Base-by-base conservation (phyloP, 2,797 vertebrate genomes). In the Myotis daubentonii region DNA sequence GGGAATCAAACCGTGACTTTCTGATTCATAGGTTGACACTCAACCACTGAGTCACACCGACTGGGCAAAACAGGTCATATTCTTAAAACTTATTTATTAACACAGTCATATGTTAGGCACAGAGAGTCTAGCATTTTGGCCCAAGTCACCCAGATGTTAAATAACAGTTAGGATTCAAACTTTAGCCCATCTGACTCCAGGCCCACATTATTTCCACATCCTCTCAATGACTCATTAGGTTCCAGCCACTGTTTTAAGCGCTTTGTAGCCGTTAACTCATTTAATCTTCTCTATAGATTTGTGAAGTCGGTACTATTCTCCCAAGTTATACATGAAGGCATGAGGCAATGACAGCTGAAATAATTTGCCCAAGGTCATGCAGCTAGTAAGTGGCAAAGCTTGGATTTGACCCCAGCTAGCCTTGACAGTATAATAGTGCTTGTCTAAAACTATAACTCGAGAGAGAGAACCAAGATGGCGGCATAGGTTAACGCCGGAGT, bases 51-150 rank as follows among this genome's bases (percentile, higher is more conserved):
- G 65, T 33, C n/a, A 68, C 3, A 1, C 65, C 8, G 1, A 19
- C n/a, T 33, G 19, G n/a, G n/a, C n/a, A 62, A 62, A 62, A 62
- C 12, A 82, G 38, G 6, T 38, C 74, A 74, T n/a, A 66, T 76
- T 91, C 71, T 83, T 30, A 79, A 83, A 96, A 41, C 25, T 62
- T 11, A 28, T 57, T 72, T 17, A 66, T 68, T 91, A 90, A 55
- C 33, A 71, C 20, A 76, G 38, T 33, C 68, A 33, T 41, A 8
- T 38, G 65, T 70, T 47, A 85, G 30, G 41, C 90, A 33, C 38
- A 68, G 53, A 76, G 47, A 93, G 8, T 49, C 38, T 65, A 55
- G 30, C 30, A 55, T 81, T 76, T 95, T 66, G 36, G 28, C 38
- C 30, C 13, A 28, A 28, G 44, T 90, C n/a, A 90, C 47, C 66